Evolutionary conservation across 1,140 invertebrate genomes (phyloP), one percentile per base, ranked within the genome.

Genomic region (Bathynomus jamesi): DNA sequence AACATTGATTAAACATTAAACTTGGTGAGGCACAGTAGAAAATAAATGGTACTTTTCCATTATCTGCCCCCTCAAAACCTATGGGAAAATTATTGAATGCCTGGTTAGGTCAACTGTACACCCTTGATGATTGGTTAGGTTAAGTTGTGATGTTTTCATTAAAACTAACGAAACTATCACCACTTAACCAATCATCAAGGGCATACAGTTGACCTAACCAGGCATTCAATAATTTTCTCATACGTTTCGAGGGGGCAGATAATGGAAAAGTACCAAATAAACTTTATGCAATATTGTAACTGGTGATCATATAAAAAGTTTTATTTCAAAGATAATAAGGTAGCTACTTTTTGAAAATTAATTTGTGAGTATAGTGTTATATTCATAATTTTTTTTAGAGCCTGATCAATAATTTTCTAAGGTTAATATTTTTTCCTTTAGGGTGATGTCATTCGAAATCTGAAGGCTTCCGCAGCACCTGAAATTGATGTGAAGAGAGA

Each of bases 401-500:
- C 61, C 71, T 67, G 11, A 60, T 70, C 61, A 46, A 21, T 25
- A 24, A 69, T 11, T 40, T 40, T n/a, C 69, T 67, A 11, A 30
- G 62, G 7, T 74, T 25, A 74, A 32, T 74, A 63, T 78, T 65
- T 67, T 75, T 10, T 29, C 30, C 69, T 31, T 28, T 67, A 75
- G 75, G 73, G 77, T 40, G 78, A 78, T 65, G 21, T 76, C 5
- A 73, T 78, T 5, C 68, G 73, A 8, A 28, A 72, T 8, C 32
- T 79, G 60, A 79, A 79, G 63, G 31, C 30, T 0, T 28, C 69
- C 31, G 71, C 70, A 21, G 70, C 73, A 61, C 67, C 79, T 0
- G 80, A 80, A 61, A 73, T 81, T 40, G 80, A 82, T 70, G 67
- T 76, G 10, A 78, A 83, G 65, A 74, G 68, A 69, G 70, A 73